Evolutionary conservation across 2,888 invertebrate species (phyloP).

Genomic region (Lacanobia wlatinum): DNA sequence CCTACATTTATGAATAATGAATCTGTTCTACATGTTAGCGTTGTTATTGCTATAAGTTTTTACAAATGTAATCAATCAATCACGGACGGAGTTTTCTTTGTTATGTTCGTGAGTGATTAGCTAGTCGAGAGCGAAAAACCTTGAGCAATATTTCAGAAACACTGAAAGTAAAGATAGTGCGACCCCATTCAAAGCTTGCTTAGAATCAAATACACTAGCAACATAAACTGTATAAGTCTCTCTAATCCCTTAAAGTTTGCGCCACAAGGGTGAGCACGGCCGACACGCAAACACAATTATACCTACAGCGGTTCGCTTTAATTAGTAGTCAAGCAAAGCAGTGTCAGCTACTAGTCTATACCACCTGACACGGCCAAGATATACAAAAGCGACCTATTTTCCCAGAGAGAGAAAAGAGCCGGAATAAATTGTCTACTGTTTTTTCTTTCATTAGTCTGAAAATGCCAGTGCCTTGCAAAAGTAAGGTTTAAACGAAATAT

Average conservation of each 20-base stretch:
- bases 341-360: constrained; percentile 38
- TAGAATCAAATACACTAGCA: constrained; percentile 30
- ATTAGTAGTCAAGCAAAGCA: constrained; percentile 56
- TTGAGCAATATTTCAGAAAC: neutral
- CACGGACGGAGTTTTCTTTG: constrained; percentile 18
- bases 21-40: neutral
- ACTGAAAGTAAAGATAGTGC: neutral
- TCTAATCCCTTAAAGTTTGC: constrained; percentile 49
- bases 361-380: constrained; percentile 46
- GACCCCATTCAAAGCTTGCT: constrained; percentile 2
- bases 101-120: neutral
- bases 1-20: neutral
- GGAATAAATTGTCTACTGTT: constrained; percentile 48
- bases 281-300: constrained; percentile 55
- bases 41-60: constrained; percentile 7
- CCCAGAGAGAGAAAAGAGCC: constrained; percentile 37
- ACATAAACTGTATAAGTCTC: constrained; percentile 39
- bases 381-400: constrained; percentile 59
- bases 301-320: constrained; percentile 48
- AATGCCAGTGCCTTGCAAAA: constrained; percentile 39
- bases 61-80: constrained; percentile 19
- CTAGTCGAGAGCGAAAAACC: neutral
- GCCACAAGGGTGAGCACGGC: constrained; percentile 44
- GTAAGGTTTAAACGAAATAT: constrained; percentile 47
- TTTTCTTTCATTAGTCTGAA: constrained; percentile 54